Conservation (phyloP, 2,113 vertebrate species). For the Coreoperca whiteheadi region DNA sequence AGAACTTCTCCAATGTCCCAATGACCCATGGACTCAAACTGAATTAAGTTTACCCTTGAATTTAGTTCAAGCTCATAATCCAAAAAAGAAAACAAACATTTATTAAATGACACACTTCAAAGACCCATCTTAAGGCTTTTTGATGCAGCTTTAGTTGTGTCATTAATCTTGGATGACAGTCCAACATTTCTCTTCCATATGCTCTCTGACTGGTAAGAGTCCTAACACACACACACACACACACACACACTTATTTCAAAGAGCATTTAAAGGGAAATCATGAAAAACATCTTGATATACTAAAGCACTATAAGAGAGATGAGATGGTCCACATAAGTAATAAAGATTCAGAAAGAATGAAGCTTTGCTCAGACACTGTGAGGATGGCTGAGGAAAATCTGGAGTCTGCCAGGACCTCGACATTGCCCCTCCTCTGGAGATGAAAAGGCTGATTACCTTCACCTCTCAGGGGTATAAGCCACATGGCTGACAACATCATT, state of each 20-base stretch:
- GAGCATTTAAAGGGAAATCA: constrained; percentile 3
- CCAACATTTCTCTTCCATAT: constrained; percentile 29
- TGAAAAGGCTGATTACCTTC: constrained; percentile 85
- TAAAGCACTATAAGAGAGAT: neutral
- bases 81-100: constrained; percentile 26
- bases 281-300: constrained; percentile 31
- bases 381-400: constrained; percentile 65
- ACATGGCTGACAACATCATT: constrained; percentile 86
- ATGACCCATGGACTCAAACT: neutral
- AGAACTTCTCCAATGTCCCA: neutral
- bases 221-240: neutral
- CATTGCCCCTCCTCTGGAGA: constrained; percentile 80
- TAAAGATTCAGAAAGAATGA: constrained; percentile 22
- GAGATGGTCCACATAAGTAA: neutral
- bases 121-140: constrained; percentile 9
- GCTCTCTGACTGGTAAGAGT: neutral
- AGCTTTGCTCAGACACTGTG: constrained; percentile 20
- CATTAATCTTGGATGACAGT: constrained; percentile 30
- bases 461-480: constrained; percentile 82
- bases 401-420: constrained; percentile 71
- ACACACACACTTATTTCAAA: neutral
- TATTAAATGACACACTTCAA: constrained; percentile 29
- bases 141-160: constrained; percentile 5
- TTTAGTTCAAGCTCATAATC: constrained; percentile 19
- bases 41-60: constrained; percentile 1